Conservation (phyloP, 2,888 invertebrate species). For the Pachydiplax longipennis region DNA sequence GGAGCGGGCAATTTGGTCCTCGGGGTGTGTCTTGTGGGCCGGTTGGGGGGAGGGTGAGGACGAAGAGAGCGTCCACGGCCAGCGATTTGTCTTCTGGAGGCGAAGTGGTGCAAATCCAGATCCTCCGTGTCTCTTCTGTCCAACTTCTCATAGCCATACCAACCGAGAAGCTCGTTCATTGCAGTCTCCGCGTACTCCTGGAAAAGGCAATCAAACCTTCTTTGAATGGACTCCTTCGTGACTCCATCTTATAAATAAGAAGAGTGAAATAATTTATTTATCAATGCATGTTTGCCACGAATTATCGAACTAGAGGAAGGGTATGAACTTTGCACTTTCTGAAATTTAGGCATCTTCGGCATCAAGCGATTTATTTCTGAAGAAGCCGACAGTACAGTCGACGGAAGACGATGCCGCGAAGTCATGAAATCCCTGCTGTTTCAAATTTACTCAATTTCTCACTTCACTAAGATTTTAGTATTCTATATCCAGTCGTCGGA, state of each 20-base stretch:
- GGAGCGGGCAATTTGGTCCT: slow-evolving; percentile 27
- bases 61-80: background rate
- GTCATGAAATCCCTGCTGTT: no score
- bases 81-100: slow-evolving; percentile 52
- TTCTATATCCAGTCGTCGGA: no score
- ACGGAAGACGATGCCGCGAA: no score
- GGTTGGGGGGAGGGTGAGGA: slow-evolving; percentile 50
- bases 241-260: background rate
- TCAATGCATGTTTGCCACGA: background rate
- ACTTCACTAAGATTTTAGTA: no score
- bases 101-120: slow-evolving; percentile 60
- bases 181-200: slow-evolving; percentile 92
- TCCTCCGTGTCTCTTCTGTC: slow-evolving; percentile 71
- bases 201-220: slow-evolving; percentile 53
- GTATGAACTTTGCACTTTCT: background rate
- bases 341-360: background rate
- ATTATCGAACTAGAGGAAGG: background rate
- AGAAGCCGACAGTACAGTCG: no score
- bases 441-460: no score
- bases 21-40: background rate
- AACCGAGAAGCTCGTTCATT: slow-evolving; percentile 90
- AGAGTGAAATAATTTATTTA: background rate
- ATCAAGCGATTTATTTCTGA: no score
- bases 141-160: slow-evolving; percentile 85
- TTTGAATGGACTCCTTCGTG: background rate